These are phyloP conservation scores for Rhabditoides inermis DNA, from an alignment of 2,888 invertebrate species.

Conservation along the genomic window DNA sequence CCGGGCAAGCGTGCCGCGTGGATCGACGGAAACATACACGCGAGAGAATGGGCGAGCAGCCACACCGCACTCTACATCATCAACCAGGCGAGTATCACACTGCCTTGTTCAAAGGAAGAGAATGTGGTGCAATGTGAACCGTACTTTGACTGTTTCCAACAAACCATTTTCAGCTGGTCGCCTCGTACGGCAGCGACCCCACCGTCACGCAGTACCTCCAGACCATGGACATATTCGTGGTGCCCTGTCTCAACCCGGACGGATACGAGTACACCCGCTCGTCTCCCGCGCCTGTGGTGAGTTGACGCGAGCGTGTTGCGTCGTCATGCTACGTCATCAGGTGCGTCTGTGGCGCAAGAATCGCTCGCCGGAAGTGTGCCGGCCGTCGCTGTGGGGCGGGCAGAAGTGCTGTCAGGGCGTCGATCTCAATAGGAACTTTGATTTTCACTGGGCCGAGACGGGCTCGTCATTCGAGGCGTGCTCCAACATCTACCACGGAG, in stretches of 20 bases:
- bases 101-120: neutral
- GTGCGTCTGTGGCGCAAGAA: conserved; percentile 51
- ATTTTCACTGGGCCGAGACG: conserved; percentile 50
- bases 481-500: conserved; percentile 50
- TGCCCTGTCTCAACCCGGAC: conserved; percentile 50
- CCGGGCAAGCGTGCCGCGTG: conserved; percentile 42
- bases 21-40: conserved; percentile 53
- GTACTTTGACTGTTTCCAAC: neutral
- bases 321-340: conserved; percentile 8
- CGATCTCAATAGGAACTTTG: conserved; percentile 51
- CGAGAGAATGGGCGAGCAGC: conserved; percentile 50
- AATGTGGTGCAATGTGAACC: neutral
- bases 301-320: conserved; percentile 27
- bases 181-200: conserved; percentile 41
- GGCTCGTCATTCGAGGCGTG: conserved; percentile 50
- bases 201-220: conserved; percentile 41
- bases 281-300: conserved; percentile 37
- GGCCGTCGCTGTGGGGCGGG: conserved; percentile 38
- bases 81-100: conserved; percentile 31
- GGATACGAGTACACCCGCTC: conserved; percentile 50
- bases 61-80: conserved; percentile 51
- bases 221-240: conserved; percentile 43
- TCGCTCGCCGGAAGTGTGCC: conserved; percentile 44
- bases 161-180: conserved; percentile 33
- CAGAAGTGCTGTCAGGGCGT: conserved; percentile 50